Conservation (phyloP, 1,140 invertebrate genomes). For the Drosophila lini region DNA sequence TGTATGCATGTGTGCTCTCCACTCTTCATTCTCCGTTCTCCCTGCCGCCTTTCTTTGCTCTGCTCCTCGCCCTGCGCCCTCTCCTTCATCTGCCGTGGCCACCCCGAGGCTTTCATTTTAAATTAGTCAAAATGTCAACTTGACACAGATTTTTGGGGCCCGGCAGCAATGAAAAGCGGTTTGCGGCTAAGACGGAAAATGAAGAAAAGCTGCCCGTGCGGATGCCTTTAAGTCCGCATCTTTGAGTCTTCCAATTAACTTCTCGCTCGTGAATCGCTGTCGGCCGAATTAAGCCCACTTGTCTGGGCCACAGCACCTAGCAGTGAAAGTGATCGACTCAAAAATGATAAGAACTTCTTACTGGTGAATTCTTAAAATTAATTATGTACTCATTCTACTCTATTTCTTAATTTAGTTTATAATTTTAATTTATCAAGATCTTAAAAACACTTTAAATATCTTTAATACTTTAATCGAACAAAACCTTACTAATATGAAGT, state of each 20-base stretch:
- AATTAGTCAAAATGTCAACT: conserved; percentile 83
- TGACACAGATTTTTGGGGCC: conserved; percentile 72
- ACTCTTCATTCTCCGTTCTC: neutral
- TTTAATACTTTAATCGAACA: too few species aligned
- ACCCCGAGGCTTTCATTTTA: conserved; percentile 55
- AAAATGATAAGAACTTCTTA: too few species aligned
- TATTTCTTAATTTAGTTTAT: too few species aligned
- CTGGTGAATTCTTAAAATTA: too few species aligned
- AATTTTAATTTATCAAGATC: too few species aligned
- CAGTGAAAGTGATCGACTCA: conserved; percentile 5
- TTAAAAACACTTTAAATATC: too few species aligned
- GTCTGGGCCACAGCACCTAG: conserved; percentile 1
- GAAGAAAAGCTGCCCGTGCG: conserved; percentile 21
- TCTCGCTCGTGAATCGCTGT: conserved; percentile 19
- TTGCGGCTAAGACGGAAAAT: conserved; percentile 38
- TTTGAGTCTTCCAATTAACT: conserved; percentile 49
- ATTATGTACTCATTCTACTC: too few species aligned
- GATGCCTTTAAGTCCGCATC: conserved; percentile 37
- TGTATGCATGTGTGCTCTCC: conserved; percentile 6
- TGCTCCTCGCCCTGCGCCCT: neutral
- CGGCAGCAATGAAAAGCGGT: conserved; percentile 50
- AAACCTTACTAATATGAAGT: too few species aligned
- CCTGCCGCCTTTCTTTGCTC: neutral
- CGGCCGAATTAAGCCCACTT: conserved; percentile 6
- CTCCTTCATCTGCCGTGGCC: conserved; percentile 21